Evolutionary conservation across 2,797 vertebrate genomes (phyloP).

Genomic region (Bovichtus variegatus): DNA sequence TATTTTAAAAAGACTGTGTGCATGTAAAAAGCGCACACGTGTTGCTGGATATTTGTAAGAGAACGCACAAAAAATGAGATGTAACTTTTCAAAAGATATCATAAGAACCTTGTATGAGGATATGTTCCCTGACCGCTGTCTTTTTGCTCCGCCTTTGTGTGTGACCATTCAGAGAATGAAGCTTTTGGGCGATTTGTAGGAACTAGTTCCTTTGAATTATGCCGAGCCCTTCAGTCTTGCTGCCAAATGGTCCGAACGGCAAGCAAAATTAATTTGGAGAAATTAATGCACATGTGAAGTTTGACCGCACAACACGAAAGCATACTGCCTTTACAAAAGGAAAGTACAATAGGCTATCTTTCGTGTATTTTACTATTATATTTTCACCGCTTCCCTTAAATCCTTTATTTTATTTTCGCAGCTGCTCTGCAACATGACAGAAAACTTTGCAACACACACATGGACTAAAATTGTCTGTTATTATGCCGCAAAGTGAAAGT

Average conservation of each 20-base stretch:
- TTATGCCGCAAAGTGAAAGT: background rate
- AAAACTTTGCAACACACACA: conserved; percentile 1
- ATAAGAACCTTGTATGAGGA: too few species aligned
- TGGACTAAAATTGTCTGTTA: background rate
- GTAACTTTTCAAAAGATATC: too few species aligned
- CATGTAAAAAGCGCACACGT: too few species aligned
- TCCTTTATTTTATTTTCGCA: background rate
- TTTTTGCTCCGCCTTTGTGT: too few species aligned
- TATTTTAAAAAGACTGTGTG: too few species aligned
- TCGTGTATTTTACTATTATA: background rate
- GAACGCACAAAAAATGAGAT: too few species aligned
- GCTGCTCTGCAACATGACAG: background rate
- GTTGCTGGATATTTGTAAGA: too few species aligned
- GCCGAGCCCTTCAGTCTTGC: background rate
- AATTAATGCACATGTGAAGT: background rate
- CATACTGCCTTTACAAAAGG: too few species aligned
- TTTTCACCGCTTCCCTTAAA: background rate
- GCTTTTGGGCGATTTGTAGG: background rate
- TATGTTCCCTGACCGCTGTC: too few species aligned
- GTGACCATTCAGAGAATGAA: background rate
- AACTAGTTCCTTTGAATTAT: background rate
- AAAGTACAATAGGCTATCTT: background rate
- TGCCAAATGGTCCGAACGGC: background rate
- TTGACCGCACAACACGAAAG: background rate
- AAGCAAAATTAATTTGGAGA: background rate